A percentile compares a stretch with the other conserved stretches of the same genome.
Evolutionary conservation across 1,140 invertebrate genomes (phyloP).

Genomic region (Oryctes rhinoceros): DNA sequence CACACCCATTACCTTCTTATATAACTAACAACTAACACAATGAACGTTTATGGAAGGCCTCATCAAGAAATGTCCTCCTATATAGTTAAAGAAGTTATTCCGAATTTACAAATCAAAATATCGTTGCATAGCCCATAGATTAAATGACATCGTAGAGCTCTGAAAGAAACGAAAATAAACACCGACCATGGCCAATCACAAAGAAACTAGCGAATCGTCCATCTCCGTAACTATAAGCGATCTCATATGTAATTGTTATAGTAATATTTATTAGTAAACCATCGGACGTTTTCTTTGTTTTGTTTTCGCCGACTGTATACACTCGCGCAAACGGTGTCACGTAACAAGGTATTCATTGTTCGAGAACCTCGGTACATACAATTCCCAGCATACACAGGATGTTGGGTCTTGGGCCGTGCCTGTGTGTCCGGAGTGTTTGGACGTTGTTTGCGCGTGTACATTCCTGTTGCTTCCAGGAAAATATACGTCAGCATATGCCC

Average conservation of each 20-base stretch:
- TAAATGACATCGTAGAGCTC: no score
- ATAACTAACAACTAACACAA: no score
- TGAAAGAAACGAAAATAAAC: no score
- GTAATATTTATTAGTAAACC: conserved; percentile 7
- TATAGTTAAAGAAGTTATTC: no score
- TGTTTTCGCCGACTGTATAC: neutral
- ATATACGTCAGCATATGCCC: conserved; percentile 12
- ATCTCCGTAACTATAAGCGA: neutral
- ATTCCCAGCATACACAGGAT: conserved; percentile 16
- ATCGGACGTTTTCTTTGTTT: neutral
- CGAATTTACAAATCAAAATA: no score
- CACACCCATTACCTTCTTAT: no score
- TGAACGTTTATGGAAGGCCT: no score
- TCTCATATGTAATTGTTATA: neutral
- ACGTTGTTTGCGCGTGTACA: conserved; percentile 24
- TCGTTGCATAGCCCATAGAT: no score
- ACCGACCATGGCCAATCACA: neutral
- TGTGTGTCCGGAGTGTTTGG: neutral
- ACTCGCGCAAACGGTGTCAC: neutral
- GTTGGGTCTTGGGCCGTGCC: conserved; percentile 10
- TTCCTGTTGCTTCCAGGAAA: conserved; percentile 24
- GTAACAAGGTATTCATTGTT: conserved; percentile 19
- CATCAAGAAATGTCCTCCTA: no score
- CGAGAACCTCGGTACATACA: neutral
- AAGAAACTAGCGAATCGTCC: neutral